Evolutionary conservation across 2,888 invertebrate genomes (phyloP), one percentile per base, ranked within the genome.

Genomic region (Leucozona laternaria): DNA sequence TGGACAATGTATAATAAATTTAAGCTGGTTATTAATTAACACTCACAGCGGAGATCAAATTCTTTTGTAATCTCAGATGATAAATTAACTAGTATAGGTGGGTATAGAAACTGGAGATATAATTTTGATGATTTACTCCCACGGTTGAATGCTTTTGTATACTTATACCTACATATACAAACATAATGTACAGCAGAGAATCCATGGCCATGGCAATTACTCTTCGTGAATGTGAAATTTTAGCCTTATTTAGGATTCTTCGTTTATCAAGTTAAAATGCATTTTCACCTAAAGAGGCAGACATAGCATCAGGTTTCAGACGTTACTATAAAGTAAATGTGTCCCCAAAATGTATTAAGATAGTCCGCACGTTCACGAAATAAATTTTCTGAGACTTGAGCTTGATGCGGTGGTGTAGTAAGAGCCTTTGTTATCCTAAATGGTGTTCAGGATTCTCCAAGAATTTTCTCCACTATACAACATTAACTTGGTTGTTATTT

Each of bases 111-210:
- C 78, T 62, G 7, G 31, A 70, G 37, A 55, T 62, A 73, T 73
- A 68, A 75, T 79, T 83, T 53, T 20, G 58, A 79, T 79, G 83
- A 83, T 79, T 78, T 78, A 82, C 78, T 60, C 70, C 64, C 43
- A 40, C 50, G 64, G 43, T 17, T 34, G 53, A 34, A 70, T 60
- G 50, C 31, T 20, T n/a, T 62, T 31, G 60, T 57, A 37, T 0
- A 53, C 17, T 20, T 25, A 22, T 5, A 28, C 5, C 28, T 57
- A 17, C 17, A 31, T 17, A n/a, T n/a, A n/a, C n/a, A n/a, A n/a
- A n/a, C n/a, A n/a, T n/a, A n/a, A n/a, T n/a, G n/a, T n/a, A n/a
- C n/a, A 31, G 31, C 10, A 31, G 17, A 53, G 7, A 58, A 50
- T 50, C 77, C 28, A 43, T 60, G 55, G 37, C n/a, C 17, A 53